Percentiles rank a stretch among this genome's conserved stretches.
These are phyloP conservation scores for Electrona antarctica DNA, from an alignment of 2,113 vertebrate genomes.

Conservation along the genomic window DNA sequence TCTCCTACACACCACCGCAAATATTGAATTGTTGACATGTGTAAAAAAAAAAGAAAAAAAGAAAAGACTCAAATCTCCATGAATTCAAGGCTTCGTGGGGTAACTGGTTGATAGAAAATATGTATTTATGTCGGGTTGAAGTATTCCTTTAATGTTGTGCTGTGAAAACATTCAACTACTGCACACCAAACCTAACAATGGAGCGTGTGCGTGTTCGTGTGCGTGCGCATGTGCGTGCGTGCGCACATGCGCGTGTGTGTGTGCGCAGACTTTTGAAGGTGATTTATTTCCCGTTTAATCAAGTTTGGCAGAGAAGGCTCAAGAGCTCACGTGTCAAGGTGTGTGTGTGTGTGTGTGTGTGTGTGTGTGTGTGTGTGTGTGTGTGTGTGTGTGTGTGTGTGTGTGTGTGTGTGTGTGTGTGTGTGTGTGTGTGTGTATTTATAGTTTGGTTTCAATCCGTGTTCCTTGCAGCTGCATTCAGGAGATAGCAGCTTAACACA, in stretches of 20 bases:
- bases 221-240: too few species aligned
- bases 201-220: not conserved
- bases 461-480: slow-evolving; percentile 66
- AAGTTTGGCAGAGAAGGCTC: slow-evolving; percentile 61
- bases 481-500: slow-evolving; percentile 63
- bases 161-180: too few species aligned
- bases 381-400: slow-evolving; percentile 17
- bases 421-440: slow-evolving; percentile 53
- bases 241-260: not conserved
- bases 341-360: slow-evolving; percentile 49
- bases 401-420: slow-evolving; percentile 49
- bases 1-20: too few species aligned
- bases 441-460: slow-evolving; percentile 66
- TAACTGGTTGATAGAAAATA: too few species aligned
- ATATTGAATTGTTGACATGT: too few species aligned
- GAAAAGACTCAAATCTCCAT: too few species aligned
- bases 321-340: slow-evolving; percentile 61
- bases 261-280: slow-evolving; percentile 28
- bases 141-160: too few species aligned
- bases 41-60: too few species aligned
- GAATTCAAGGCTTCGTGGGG: too few species aligned
- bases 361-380: slow-evolving; percentile 21
- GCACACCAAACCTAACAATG: too few species aligned
- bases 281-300: slow-evolving; percentile 74
- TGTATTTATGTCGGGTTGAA: too few species aligned